Conservation (phyloP, 2,797 vertebrate genomes). For the Chaetophractus vellerosus region DNA sequence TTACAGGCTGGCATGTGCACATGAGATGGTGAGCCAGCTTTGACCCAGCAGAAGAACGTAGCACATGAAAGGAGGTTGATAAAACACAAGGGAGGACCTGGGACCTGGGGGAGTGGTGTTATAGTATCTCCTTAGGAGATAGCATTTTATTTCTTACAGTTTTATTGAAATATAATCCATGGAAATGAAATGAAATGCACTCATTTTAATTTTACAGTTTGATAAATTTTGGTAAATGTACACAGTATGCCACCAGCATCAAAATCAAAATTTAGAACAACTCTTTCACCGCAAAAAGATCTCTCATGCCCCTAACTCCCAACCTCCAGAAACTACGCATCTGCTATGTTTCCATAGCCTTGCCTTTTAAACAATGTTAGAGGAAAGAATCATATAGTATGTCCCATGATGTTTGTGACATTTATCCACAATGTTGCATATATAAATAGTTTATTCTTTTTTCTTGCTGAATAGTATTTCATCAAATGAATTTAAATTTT, state of each 20-base stretch:
- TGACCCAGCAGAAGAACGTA: background rate
- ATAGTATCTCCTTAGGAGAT: too few species aligned
- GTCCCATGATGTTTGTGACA: background rate
- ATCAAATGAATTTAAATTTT: background rate
- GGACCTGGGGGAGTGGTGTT: background rate
- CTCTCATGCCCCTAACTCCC: background rate
- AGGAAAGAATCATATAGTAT: background rate
- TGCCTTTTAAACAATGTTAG: background rate
- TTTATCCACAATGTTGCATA: background rate
- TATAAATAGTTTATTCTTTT: background rate
- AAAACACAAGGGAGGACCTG: rapidly evolving
- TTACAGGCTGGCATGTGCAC: background rate
- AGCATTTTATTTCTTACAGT: background rate
- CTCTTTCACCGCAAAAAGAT: background rate
- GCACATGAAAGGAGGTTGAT: rapidly evolving
- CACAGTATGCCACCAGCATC: background rate
- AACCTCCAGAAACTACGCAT: background rate
- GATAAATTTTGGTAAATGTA: background rate
- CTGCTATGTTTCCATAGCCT: background rate
- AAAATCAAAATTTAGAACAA: background rate
- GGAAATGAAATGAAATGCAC: background rate
- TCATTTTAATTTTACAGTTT: background rate
- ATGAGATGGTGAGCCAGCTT: background rate
- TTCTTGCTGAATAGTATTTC: background rate
- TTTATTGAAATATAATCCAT: background rate